Conservation (phyloP, 2,888 invertebrate species). For the Aphrophora alni region DNA sequence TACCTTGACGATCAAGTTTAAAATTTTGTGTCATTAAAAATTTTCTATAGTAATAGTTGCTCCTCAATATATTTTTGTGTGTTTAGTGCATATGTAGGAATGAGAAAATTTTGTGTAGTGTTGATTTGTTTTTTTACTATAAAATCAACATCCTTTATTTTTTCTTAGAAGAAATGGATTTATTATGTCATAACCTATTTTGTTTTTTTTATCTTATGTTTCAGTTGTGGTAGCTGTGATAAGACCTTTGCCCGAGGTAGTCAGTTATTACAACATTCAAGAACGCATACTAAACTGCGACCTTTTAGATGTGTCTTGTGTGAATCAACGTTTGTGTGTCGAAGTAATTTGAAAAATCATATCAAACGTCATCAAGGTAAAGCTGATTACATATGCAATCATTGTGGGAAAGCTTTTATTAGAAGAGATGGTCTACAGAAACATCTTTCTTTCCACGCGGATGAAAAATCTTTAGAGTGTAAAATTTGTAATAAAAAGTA, state of each 20-base stretch:
- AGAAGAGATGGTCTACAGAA: constrained; percentile 76
- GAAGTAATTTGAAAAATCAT: constrained; percentile 63
- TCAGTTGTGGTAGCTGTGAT: constrained; percentile 64
- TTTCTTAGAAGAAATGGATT: too few relatives aligned
- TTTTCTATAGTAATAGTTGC: too few relatives aligned
- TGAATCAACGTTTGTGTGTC: constrained; percentile 71
- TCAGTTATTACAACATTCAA: constrained; percentile 75
- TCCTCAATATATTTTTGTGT: too few relatives aligned
- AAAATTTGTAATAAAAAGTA: constrained; percentile 80
- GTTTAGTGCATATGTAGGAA: too few relatives aligned
- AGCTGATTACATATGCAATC: constrained; percentile 77
- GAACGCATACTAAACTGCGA: constrained; percentile 75
- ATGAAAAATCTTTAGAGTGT: constrained; percentile 77
- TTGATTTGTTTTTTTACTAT: too few relatives aligned
- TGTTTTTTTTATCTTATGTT: too few relatives aligned
- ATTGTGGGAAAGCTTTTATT: constrained; percentile 80
- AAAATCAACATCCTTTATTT: too few relatives aligned
- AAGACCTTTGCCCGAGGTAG: constrained; percentile 76
- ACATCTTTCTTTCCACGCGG: constrained; percentile 78
- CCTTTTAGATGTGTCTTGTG: constrained; percentile 76
- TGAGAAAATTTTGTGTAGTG: too few relatives aligned
- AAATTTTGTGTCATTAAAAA: too few relatives aligned
- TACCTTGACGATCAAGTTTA: too few relatives aligned
- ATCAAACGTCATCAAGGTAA: constrained; percentile 72
- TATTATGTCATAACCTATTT: too few relatives aligned